Conservation (phyloP, 2,113 vertebrate species). For the Ceratotherium simum region DNA sequence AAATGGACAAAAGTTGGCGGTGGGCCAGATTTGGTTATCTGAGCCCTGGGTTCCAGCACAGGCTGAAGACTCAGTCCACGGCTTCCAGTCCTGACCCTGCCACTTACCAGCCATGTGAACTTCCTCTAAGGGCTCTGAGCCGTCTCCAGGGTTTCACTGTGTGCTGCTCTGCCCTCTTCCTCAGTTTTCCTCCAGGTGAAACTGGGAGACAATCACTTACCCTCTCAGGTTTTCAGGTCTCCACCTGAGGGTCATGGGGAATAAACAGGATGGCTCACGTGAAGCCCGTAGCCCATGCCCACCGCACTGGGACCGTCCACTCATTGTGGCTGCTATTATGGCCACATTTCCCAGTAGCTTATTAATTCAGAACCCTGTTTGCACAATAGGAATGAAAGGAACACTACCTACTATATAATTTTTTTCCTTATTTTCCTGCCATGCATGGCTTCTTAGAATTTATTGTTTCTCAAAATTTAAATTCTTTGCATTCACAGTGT, state of each 20-base stretch:
- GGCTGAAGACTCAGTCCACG: too few relatives aligned
- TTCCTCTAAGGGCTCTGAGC: background rate
- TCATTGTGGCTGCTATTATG: background rate
- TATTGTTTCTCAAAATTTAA: conserved; percentile 40
- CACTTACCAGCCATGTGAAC: rapidly evolving
- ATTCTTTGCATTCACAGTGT: background rate
- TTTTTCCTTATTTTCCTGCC: background rate
- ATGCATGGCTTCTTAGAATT: background rate
- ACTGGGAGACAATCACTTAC: background rate
- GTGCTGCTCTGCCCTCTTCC: too few relatives aligned
- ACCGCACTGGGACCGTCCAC: background rate
- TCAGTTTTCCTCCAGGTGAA: background rate
- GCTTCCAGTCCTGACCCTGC: background rate
- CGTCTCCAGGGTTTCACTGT: background rate
- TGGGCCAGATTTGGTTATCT: background rate
- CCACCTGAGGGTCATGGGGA: background rate
- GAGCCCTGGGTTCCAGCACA: background rate
- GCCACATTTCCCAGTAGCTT: background rate
- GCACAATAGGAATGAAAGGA: background rate
- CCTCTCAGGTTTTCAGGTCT: background rate
- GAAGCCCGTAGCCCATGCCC: background rate
- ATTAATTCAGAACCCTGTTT: background rate
- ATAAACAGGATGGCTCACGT: background rate
- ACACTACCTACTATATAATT: background rate
- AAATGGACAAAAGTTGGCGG: background rate